Percentiles rank a stretch among this genome's conserved stretches.
Conservation (phyloP, 2,113 vertebrate species). For the Sinocyclocheilus anshuiensis region DNA sequence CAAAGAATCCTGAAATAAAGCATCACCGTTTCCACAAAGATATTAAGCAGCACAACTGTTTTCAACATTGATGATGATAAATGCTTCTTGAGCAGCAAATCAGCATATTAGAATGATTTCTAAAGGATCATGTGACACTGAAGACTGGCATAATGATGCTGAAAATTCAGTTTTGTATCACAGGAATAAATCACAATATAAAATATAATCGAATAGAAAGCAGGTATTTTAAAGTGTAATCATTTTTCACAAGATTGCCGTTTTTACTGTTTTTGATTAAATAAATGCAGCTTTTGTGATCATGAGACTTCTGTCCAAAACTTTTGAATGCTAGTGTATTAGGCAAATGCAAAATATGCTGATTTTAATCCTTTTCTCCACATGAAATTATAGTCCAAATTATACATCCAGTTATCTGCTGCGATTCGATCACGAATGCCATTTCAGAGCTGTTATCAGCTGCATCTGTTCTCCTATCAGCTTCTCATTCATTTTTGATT, state of each 20-base stretch:
- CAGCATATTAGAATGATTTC: background rate
- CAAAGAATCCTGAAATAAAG: background rate
- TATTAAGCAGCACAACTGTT: background rate
- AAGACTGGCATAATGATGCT: background rate
- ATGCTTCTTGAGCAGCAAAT: background rate
- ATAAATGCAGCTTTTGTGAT: background rate
- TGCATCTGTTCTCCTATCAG: background rate
- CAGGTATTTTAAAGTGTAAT: background rate
- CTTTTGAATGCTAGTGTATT: constrained; percentile 1
- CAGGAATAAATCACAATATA: background rate
- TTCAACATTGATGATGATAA: too few species aligned
- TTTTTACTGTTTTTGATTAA: background rate
- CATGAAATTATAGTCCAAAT: constrained; percentile 3
- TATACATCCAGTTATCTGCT: background rate
- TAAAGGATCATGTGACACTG: background rate
- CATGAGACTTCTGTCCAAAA: background rate
- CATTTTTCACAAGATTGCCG: background rate
- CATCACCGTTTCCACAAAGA: background rate
- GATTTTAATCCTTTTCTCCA: background rate
- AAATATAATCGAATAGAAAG: background rate
- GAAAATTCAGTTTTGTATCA: background rate
- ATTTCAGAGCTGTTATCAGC: constrained; percentile 18
- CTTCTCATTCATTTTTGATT: constrained; percentile 25
- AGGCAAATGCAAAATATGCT: background rate
- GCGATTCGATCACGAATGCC: background rate